Base-by-base conservation (phyloP, 2,113 vertebrate genomes). In the Pimephales promelas region DNA sequence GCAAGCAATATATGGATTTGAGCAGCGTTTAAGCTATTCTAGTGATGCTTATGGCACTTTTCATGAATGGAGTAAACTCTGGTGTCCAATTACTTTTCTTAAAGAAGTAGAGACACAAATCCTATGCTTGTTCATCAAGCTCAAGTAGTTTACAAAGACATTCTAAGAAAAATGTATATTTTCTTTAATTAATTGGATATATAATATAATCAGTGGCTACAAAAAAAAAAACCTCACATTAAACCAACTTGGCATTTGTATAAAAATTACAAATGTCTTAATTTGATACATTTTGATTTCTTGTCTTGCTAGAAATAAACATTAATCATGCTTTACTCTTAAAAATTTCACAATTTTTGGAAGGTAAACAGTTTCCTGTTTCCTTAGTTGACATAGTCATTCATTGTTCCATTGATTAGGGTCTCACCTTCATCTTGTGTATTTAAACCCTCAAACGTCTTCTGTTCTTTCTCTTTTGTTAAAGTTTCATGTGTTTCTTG, bases 1-100 rank as follows among this genome's bases (percentile, higher is more conserved):
- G 54, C 43, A 62, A 18, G 28, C 22, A 71, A 34, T 36, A 74
- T 4, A 68, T 24, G 66, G 70, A 87, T 75, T 3, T 36, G 43
- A 36, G 61, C 40, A 1, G 9, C 20, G 31, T 52, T 49, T 64
- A 75, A 28, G 43, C 26, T 52, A 10, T 49, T 31, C 62, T 24
- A 47, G 40, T 45, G 18, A 61, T 45, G 26, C 54, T 24, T 22
- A 40, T 20, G 22, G 76, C 28, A 36, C 73, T 76, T 76, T 45
- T 72, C 70, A 24, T 6, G 13, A 24, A 72, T 26, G 26, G 40
- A 5, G 40, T 45, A 72, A 72, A 75, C 47, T 31, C 5, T 52
- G 28, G 47, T 22, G 26, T 31, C 26, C 49, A 49, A 75, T 75
- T 75, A 49, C 34, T 34, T 34, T 34, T 77, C 28, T 77, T 20